phyloP scores from a whole-genome alignment of 2,797 vertebrate genomes.

The Lemur catta region DNA sequence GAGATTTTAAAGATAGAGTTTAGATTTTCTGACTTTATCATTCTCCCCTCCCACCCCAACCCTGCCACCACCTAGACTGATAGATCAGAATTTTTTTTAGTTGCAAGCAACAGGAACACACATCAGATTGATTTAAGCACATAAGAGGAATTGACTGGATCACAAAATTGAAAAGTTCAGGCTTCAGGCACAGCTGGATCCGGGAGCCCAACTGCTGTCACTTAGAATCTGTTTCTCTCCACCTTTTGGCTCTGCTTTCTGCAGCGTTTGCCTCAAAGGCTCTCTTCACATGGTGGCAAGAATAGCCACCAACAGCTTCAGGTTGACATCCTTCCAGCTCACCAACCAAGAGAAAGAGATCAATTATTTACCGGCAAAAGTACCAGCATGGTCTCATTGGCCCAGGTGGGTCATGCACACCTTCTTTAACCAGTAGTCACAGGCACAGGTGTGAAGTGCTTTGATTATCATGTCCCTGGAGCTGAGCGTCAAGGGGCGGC shows the following conservation, averaged over 20 bases:
- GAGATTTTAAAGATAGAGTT: not conserved
- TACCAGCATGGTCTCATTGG: not conserved
- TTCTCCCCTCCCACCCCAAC: not conserved
- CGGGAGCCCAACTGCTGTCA: not conserved
- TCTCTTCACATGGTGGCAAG: not conserved
- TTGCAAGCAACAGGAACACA: not conserved
- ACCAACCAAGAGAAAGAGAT: no score
- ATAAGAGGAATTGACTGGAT: not conserved
- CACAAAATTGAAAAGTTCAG: not conserved
- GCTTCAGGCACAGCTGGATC: not conserved
- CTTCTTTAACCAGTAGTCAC: not conserved
- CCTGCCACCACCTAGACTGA: not conserved
- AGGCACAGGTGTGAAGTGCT: not conserved
- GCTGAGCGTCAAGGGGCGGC: not conserved
- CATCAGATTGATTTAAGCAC: not conserved
- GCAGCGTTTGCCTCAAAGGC: not conserved
- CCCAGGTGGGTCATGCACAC: not conserved
- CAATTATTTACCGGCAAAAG: not conserved
- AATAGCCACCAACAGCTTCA: not conserved
- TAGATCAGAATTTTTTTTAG: not conserved
- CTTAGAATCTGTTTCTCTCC: not conserved
- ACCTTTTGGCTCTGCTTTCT: not conserved
- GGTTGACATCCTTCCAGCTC: not conserved
- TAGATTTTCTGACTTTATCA: not conserved
- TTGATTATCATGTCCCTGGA: not conserved